These are phyloP conservation scores for Patella depressa DNA, from an alignment of 2,888 invertebrate species.

Conservation along the genomic window DNA sequence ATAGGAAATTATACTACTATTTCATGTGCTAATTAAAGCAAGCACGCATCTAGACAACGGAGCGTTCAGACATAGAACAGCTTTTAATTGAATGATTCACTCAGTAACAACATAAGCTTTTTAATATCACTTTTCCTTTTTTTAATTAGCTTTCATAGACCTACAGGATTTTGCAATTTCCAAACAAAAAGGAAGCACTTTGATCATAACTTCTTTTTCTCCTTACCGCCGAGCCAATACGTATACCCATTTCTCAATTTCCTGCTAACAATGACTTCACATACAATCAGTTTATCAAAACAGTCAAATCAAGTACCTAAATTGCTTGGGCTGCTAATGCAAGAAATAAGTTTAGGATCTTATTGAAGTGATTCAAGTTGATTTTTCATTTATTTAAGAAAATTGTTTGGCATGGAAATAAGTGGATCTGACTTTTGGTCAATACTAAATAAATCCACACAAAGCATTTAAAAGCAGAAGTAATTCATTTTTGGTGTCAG, in stretches of 20 bases:
- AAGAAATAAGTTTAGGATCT: too few relatives aligned
- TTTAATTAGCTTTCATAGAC: slow-evolving; percentile 27
- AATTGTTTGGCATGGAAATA: too few relatives aligned
- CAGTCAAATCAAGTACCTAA: too few relatives aligned
- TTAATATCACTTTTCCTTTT: slow-evolving; percentile 27
- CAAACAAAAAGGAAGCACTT: slow-evolving; percentile 26
- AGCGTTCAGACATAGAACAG: slow-evolving; percentile 19
- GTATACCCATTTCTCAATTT: slow-evolving; percentile 26
- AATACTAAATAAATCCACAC: background rate
- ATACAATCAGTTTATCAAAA: background rate
- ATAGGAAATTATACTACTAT: slow-evolving; percentile 31
- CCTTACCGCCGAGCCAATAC: slow-evolving; percentile 1
- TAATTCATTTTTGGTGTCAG: slow-evolving; percentile 5
- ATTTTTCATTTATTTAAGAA: too few relatives aligned
- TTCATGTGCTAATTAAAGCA: slow-evolving; percentile 29
- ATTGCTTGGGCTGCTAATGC: too few relatives aligned
- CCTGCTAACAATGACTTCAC: slow-evolving; percentile 18
- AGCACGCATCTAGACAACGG: slow-evolving; percentile 15
- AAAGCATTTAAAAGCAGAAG: background rate
- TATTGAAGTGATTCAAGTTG: too few relatives aligned
- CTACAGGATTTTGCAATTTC: slow-evolving; percentile 35
- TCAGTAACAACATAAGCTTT: slow-evolving; percentile 10
- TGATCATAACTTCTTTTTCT: slow-evolving; percentile 21
- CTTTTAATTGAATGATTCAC: slow-evolving; percentile 22
- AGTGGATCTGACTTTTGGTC: background rate